Conservation (phyloP, 2,113 vertebrate species). For the Myiagra hebetior region DNA sequence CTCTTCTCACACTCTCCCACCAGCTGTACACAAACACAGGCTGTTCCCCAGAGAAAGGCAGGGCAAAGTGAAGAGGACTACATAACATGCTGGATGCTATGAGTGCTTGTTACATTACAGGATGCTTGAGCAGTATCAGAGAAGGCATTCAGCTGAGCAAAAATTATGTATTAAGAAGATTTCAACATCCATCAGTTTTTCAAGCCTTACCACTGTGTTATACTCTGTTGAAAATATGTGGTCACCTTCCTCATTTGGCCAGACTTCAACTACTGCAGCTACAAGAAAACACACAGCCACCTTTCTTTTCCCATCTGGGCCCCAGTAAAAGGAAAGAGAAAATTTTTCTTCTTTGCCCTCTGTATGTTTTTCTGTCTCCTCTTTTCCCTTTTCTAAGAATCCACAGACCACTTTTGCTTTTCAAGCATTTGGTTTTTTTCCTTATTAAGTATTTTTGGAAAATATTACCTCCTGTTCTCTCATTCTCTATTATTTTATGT, state of each 20-base stretch:
- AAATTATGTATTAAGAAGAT: not conserved
- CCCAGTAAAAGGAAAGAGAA: not conserved
- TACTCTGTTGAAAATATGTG: not conserved
- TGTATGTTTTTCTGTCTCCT: not conserved
- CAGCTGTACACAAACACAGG: not conserved
- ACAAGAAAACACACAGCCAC: not conserved
- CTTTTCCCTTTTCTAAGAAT: not conserved
- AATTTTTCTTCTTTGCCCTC: not conserved
- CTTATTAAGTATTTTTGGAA: not conserved
- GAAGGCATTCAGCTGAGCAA: not conserved
- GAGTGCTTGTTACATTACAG: not conserved
- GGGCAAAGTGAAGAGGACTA: not conserved
- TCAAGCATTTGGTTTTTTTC: not conserved
- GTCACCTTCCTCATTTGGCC: not conserved
- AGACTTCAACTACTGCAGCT: not conserved
- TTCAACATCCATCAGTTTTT: not conserved
- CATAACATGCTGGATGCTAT: accelerated
- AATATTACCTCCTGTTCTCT: not conserved
- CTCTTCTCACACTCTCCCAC: not conserved
- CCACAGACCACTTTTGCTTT: not conserved
- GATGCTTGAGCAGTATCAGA: not conserved
- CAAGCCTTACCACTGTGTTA: not conserved
- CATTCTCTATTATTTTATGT: not conserved
- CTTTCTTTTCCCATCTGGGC: not conserved
- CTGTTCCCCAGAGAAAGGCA: not conserved